Evolutionary conservation across 2,113 vertebrate species (phyloP).

Genomic region (Ameiurus melas): DNA sequence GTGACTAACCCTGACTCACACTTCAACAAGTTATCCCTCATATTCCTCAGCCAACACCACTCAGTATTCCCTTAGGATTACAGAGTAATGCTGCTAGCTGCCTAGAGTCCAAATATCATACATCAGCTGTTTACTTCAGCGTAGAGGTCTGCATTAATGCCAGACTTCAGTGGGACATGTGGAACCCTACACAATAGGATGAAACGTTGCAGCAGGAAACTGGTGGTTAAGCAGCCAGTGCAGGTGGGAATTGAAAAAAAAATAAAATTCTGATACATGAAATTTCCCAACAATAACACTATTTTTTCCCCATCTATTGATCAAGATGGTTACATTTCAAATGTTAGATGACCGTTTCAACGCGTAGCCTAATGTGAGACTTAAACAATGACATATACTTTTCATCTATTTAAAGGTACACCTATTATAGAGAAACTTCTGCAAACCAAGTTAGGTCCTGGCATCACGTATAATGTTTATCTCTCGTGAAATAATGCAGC

Average conservation of each 20-base stretch:
- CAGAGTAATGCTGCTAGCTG: conserved; percentile 8
- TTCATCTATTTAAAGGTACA: neutral
- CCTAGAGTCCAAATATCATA: conserved; percentile 12
- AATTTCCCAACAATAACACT: neutral
- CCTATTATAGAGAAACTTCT: neutral
- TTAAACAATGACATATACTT: neutral
- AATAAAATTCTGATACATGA: neutral
- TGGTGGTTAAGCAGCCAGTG: neutral
- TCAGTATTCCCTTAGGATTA: neutral
- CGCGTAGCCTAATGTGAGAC: neutral
- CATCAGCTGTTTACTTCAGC: conserved; percentile 8
- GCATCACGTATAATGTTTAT: neutral
- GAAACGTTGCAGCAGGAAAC: neutral
- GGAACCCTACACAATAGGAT: neutral
- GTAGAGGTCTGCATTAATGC: neutral
- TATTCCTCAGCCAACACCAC: neutral
- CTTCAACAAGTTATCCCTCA: conserved; percentile 20
- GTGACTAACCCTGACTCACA: conserved; percentile 30
- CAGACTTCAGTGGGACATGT: neutral
- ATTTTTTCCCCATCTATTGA: neutral
- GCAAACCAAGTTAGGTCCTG: neutral
- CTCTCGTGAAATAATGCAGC: neutral
- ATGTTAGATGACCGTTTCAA: neutral
- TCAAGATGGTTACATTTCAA: neutral
- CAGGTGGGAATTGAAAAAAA: neutral